Evolutionary conservation across 2,113 vertebrate genomes (phyloP), one percentile per base, ranked within the genome.

Genomic region (Prolemur simus): DNA sequence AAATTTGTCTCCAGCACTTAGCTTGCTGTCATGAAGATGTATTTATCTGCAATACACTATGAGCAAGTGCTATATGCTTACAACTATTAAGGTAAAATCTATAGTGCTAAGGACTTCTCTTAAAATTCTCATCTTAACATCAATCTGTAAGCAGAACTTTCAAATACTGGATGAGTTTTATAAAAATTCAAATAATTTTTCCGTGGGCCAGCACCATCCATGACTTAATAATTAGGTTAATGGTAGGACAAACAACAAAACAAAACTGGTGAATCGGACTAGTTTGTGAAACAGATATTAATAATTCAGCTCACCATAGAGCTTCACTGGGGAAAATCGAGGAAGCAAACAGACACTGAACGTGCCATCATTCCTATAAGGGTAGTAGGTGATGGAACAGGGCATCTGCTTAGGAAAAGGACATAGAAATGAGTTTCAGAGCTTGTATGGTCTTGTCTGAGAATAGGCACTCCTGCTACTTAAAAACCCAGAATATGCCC

Each of bases 131-230:
- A 47, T 60, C 27, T 89, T 63, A 47, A 82, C 4, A 77, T 42
- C 6, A 25, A 12, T 71, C 7, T 94, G 39, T 21, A 69, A 95
- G 47, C 10, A 93, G 47, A 68, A 69, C n/a, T 74, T 89, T 56
- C 54, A 87, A 45, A 93, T 76, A 56, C 89, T 96, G 29, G 56
- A 63, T 68, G n/a, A 85, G 73, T 76, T 58, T 64, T 78, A 86
- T 63, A 84, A 85, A 86, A 87, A 39, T 83, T 49, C 29, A 64
- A 83, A n/a, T 23, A 0, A 8, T 37, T 88, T 92, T 91, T 64
- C 86, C 39, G 80, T 20, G 45, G 21, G 0, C 23, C 11, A 58
- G 32, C 90, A 18, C 52, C n/a, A 84, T 37, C 34, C 10, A 56
- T 42, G 20, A 60, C 29, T 91, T 90, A 74, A 68, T 47, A 54